Base-by-base conservation (phyloP, 2,113 vertebrate species). In the Mobula birostris region DNA sequence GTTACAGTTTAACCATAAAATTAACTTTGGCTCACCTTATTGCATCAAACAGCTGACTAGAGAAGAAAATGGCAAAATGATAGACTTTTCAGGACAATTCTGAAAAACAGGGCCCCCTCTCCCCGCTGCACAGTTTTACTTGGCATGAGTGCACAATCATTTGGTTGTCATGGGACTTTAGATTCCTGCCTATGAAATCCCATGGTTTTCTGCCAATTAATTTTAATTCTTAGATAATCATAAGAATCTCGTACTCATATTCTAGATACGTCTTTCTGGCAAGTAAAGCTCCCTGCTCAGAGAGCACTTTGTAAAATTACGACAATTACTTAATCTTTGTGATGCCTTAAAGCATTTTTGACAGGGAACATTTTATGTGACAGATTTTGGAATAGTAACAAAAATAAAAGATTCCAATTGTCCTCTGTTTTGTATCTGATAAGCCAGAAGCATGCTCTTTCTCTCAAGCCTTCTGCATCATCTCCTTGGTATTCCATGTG, bases 171-270 rank as follows among this genome's bases (percentile, higher is more conserved):
- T 14, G 14, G 12, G 78, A 15, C 14, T 77, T 36, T 14, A 32
- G 12, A 32, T 36, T 15, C n/a, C 0, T 79, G n/a, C n/a, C 6
- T 79, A 36, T 78, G 78, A 79, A 77, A 79, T 32, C 78, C 78
- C 78, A 79, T 36, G 78, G 78, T 79, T 79, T 79, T 79, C 32
- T 36, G 78, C 78, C 78, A 79, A 79, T 79, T 79, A 79, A 79
- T 79, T 79, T 79, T 36, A 79, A 15, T 79, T n/a, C n/a, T 36
- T n/a, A 36, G 32, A 32, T 32, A 79, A 79, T 82, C 79, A 82
- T 19, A 19, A 36, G 79, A 17, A 87, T 24, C 56, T 32, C 63
- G 58, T 58, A 63, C 48, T 85, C 83, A 87, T 9, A 87, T 29
- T 61, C 56, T 58, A 14, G 9, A 87, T 61, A 61, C 14, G 56